These are phyloP conservation scores for Brachionus sp. DNA, from an alignment of 1,140 invertebrate species.

Conservation along the genomic window DNA sequence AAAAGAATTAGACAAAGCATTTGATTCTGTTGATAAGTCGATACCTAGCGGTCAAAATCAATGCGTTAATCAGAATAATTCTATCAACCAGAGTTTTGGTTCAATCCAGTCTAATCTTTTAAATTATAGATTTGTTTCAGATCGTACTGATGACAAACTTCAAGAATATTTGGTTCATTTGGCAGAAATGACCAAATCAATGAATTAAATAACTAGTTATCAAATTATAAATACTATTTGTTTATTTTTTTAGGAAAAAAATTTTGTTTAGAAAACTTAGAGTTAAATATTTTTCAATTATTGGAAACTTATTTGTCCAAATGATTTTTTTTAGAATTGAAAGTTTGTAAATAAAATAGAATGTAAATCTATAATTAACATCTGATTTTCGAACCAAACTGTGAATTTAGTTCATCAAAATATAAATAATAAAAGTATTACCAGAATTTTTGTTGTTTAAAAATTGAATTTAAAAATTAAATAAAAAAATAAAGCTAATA, in stretches of 20 bases:
- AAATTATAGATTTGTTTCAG: background rate
- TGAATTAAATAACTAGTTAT: background rate
- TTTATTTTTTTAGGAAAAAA: background rate
- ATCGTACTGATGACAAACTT: background rate
- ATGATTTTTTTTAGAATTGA: background rate
- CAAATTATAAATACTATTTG: background rate
- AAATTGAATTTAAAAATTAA: background rate
- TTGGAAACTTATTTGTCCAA: background rate
- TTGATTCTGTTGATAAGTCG: background rate
- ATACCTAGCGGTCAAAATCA: conserved; percentile 11
- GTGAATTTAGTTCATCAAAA: background rate
- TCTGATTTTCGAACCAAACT: background rate
- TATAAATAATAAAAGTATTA: background rate
- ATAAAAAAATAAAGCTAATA: background rate
- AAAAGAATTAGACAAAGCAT: conserved; percentile 11
- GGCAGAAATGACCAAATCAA: conserved; percentile 14
- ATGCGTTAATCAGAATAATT: background rate
- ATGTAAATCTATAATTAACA: background rate
- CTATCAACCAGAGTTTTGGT: background rate
- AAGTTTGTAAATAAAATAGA: background rate
- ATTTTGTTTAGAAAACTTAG: background rate
- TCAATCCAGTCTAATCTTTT: background rate
- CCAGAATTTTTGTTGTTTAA: background rate
- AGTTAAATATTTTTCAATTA: background rate
- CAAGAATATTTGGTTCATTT: conserved; percentile 1